phyloP scores from a whole-genome alignment of 2,888 invertebrate species.

The Dasysyrphus tricinctus region DNA sequence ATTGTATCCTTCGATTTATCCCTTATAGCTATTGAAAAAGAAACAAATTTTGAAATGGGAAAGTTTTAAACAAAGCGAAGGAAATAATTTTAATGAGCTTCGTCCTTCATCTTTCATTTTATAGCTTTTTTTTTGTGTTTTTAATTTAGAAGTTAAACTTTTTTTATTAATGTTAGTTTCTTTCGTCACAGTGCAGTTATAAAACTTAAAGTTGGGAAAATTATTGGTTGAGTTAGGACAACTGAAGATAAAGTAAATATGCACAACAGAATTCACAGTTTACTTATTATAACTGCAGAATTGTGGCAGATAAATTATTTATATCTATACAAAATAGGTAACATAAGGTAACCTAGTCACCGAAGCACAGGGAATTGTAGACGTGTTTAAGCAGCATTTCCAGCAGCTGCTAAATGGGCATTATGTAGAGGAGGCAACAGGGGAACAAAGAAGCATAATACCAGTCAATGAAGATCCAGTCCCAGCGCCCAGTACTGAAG shows the following conservation, averaged over 20 bases:
- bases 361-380: too few species aligned
- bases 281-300: too few species aligned
- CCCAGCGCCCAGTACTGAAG: too few species aligned
- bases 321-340: too few species aligned
- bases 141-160: neutral
- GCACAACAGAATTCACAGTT: too few species aligned
- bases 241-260: neutral
- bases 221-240: neutral
- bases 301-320: too few species aligned
- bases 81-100: conserved; percentile 27
- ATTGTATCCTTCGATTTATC: conserved; percentile 44
- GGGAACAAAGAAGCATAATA: too few species aligned
- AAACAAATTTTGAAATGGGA: neutral
- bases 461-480: too few species aligned
- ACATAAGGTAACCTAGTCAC: too few species aligned
- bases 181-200: neutral
- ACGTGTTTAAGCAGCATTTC: too few species aligned
- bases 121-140: neutral
- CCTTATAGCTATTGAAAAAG: neutral
- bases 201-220: neutral
- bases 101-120: neutral
- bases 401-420: too few species aligned
- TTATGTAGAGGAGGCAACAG: too few species aligned
- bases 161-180: neutral
- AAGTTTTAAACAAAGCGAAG: neutral